Percentiles rank a stretch among this genome's conserved stretches.
phyloP scores from a whole-genome alignment of 2,113 vertebrate genomes.

The Nesoenas mayeri region DNA sequence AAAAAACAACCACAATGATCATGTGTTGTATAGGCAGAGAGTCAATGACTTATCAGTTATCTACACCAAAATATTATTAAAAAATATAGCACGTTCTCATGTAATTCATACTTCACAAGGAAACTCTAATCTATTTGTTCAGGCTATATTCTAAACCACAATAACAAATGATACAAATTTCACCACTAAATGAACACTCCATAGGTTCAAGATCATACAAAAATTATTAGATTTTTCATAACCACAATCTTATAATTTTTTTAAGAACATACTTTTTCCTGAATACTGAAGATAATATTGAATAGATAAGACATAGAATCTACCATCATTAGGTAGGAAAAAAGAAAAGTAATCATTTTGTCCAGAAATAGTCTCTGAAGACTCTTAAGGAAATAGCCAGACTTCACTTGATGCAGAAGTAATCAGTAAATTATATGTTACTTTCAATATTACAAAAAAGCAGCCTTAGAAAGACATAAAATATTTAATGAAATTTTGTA shows the following conservation, averaged over 20 bases:
- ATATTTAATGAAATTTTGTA: conserved; percentile 47
- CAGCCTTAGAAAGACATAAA: conserved; percentile 22
- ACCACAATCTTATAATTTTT: not conserved
- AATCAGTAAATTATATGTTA: conserved; percentile 44
- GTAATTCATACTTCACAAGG: not conserved
- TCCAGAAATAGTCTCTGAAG: conserved; percentile 29
- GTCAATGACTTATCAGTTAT: not conserved
- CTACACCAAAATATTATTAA: not conserved
- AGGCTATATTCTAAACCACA: not conserved
- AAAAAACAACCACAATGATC: not conserved
- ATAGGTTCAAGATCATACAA: not conserved
- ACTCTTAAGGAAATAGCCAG: conserved; percentile 14
- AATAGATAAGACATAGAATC: not conserved
- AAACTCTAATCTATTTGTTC: not conserved
- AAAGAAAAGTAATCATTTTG: not conserved
- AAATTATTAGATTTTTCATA: not conserved
- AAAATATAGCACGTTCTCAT: not conserved
- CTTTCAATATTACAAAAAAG: conserved; percentile 28
- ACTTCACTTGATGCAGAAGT: conserved; percentile 27
- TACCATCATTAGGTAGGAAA: not conserved
- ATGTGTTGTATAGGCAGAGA: rapidly evolving
- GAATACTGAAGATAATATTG: not conserved
- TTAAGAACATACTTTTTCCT: not conserved
- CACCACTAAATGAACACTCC: not conserved
- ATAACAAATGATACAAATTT: not conserved